Conservation (phyloP, 1,140 invertebrate species). For the Antheraea pernyi region DNA sequence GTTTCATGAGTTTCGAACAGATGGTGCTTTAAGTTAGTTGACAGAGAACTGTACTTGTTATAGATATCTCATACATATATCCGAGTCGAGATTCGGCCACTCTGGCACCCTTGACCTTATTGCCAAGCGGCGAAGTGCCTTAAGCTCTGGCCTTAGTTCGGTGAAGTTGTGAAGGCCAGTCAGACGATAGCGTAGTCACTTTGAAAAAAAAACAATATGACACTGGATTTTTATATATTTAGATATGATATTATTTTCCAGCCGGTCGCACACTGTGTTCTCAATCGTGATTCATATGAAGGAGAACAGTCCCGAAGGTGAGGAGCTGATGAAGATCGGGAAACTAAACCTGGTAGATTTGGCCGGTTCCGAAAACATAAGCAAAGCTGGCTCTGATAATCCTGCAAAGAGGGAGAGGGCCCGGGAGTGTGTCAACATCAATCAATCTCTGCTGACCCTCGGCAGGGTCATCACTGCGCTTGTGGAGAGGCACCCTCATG, state of each 20-base stretch:
- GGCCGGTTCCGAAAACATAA: constrained; percentile 98
- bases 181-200: too few relatives aligned
- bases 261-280: constrained; percentile 97
- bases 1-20: too few relatives aligned
- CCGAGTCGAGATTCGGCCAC: too few relatives aligned
- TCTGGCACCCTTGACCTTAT: too few relatives aligned
- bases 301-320: constrained; percentile 92
- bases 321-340: constrained; percentile 95
- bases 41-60: too few relatives aligned
- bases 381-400: constrained; percentile 94
- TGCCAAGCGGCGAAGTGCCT: too few relatives aligned
- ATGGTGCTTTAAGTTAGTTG: too few relatives aligned
- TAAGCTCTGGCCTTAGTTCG: too few relatives aligned
- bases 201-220: too few relatives aligned
- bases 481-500: constrained; percentile 94
- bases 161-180: too few relatives aligned
- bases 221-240: too few relatives aligned
- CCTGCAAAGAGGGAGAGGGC: constrained; percentile 86
- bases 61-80: too few relatives aligned
- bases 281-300: constrained; percentile 96
- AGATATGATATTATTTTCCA: constrained; percentile 51
- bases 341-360: constrained; percentile 98
- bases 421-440: constrained; percentile 97
- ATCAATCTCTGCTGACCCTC: constrained; percentile 95
- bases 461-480: constrained; percentile 98